phyloP scores from a whole-genome alignment of 2,888 invertebrate species.

The Operophtera brumata region DNA sequence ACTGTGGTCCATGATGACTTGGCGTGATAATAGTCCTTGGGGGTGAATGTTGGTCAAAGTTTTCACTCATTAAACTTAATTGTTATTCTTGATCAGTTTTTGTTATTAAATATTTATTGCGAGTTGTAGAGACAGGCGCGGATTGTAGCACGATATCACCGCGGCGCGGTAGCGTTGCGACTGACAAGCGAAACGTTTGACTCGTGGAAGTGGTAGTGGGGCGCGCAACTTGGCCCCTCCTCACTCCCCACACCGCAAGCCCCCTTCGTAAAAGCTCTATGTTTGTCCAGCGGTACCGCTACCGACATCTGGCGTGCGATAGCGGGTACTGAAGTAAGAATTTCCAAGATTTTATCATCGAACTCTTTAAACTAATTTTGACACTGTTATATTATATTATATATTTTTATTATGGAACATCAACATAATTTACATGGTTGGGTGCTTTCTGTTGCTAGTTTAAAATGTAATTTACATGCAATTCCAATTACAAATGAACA shows the following conservation, averaged over 20 bases:
- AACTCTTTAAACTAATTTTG: neutral
- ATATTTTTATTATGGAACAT: too few species aligned
- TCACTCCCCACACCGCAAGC: conserved; percentile 48
- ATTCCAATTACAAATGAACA: too few species aligned
- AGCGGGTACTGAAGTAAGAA: conserved; percentile 31
- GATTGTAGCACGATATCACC: conserved; percentile 57
- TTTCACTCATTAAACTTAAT: conserved; percentile 56
- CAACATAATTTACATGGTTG: too few species aligned
- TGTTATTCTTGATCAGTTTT: conserved; percentile 57
- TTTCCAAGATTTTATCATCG: neutral
- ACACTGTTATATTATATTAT: too few species aligned
- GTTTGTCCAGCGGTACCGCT: conserved; percentile 39
- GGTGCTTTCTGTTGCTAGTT: too few species aligned
- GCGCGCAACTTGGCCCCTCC: conserved; percentile 60
- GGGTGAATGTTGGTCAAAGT: conserved; percentile 38
- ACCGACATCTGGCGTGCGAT: conserved; percentile 63
- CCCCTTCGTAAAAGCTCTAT: conserved; percentile 54
- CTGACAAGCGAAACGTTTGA: conserved; percentile 67
- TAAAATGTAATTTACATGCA: too few species aligned
- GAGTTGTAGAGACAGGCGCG: conserved; percentile 62
- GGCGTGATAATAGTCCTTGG: conserved; percentile 43
- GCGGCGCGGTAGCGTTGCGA: conserved; percentile 71
- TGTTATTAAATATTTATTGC: conserved; percentile 73
- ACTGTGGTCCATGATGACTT: conserved; percentile 59
- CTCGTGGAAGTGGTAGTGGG: conserved; percentile 71